Evolutionary conservation across 2,888 invertebrate genomes (phyloP).

Genomic region (Cynaeus angustus): DNA sequence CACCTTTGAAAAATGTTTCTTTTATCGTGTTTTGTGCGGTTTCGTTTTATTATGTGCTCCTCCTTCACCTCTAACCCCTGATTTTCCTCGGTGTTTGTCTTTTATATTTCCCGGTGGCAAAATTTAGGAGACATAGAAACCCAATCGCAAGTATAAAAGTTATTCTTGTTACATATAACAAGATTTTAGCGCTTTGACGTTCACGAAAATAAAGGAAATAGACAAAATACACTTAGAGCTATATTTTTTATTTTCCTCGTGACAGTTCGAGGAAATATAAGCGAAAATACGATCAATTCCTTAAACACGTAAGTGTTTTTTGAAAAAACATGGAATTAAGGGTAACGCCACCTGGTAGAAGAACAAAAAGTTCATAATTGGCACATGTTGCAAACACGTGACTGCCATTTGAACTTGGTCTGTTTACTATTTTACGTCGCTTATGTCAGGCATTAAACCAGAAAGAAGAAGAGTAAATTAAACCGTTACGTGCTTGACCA

Average conservation of each 20-base stretch:
- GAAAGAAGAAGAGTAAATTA: too few relatives aligned
- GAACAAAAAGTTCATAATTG: neutral
- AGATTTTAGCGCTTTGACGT: constrained; percentile 45
- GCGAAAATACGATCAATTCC: too few relatives aligned
- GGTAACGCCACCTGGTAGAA: too few relatives aligned
- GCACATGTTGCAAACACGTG: neutral
- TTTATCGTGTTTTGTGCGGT: constrained; percentile 29
- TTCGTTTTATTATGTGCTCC: constrained; percentile 35
- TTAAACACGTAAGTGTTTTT: too few relatives aligned
- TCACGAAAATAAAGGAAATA: constrained; percentile 36
- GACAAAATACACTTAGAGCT: constrained; percentile 28
- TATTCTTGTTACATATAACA: constrained; percentile 40
- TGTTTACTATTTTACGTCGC: neutral
- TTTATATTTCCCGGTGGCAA: constrained; percentile 20
- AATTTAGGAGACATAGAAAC: constrained; percentile 28
- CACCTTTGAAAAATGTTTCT: constrained; percentile 33
- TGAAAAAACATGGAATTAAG: too few relatives aligned
- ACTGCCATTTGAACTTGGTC: neutral
- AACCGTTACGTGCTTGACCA: too few relatives aligned
- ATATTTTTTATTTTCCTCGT: neutral
- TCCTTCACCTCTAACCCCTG: neutral
- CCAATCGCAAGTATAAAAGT: constrained; percentile 33
- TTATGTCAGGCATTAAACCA: too few relatives aligned
- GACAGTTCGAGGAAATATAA: too few relatives aligned
- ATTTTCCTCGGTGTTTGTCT: constrained; percentile 1